A percentile compares a stretch with the other conserved stretches of the same genome.
These are phyloP conservation scores for Pecten maximus DNA, from an alignment of 2,888 invertebrate species.

Conservation along the genomic window DNA sequence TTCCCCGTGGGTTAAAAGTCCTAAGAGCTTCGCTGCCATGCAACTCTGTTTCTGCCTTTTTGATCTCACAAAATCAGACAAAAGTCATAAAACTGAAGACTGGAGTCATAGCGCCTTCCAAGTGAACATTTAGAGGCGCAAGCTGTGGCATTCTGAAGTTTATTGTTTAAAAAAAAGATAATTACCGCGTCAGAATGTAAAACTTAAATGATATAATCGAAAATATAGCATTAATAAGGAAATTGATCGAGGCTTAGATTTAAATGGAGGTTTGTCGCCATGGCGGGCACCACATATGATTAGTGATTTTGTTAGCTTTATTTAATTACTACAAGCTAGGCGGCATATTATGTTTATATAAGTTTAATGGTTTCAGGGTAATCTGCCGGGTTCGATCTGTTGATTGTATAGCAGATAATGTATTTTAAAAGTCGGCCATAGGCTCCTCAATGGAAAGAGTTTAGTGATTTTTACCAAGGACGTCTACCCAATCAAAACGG, in stretches of 20 bases:
- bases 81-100: not conserved
- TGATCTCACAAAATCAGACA: not conserved
- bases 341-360: constrained; percentile 1
- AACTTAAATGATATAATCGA: constrained; percentile 19
- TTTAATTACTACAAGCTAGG: not conserved
- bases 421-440: not conserved
- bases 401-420: not conserved
- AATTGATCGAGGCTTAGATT: not conserved
- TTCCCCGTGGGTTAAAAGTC: not conserved
- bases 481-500: not conserved
- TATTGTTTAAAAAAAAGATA: constrained; percentile 15
- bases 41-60: constrained; percentile 6
- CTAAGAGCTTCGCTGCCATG: constrained; percentile 26
- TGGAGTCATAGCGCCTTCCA: not conserved
- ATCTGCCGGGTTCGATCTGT: not conserved
- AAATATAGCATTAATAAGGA: constrained; percentile 24
- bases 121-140: constrained; percentile 20
- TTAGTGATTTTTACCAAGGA: not conserved
- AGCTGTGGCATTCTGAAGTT: not conserved
- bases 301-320: constrained; percentile 24
- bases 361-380: not conserved
- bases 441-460: not conserved
- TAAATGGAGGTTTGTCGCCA: constrained; percentile 7
- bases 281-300: not conserved
- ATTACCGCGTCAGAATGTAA: not conserved